These are phyloP conservation scores for Gryon sp. DNA, from an alignment of 1,140 invertebrate genomes.

Conservation along the genomic window DNA sequence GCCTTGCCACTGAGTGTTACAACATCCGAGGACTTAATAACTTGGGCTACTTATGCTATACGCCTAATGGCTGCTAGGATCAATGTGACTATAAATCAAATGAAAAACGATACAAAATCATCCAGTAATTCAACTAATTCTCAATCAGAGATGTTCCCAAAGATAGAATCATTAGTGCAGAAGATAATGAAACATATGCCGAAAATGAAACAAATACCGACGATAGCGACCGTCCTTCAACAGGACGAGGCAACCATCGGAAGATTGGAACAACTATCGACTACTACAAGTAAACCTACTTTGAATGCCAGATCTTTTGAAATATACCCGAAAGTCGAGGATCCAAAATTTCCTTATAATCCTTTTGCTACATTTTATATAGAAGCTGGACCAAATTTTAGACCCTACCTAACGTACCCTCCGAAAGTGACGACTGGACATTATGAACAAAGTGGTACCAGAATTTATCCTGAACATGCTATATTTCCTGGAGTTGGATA, in stretches of 20 bases:
- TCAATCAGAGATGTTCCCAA: slow-evolving; percentile 26
- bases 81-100: slow-evolving; percentile 68
- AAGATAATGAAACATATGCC: slow-evolving; percentile 40
- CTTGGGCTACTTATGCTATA: slow-evolving; percentile 74
- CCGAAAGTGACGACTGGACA: slow-evolving; percentile 12
- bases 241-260: no score
- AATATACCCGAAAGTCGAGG: slow-evolving; percentile 19
- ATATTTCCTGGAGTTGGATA: slow-evolving; percentile 50
- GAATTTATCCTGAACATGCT: slow-evolving; percentile 32
- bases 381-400: slow-evolving; percentile 19
- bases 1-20: slow-evolving; percentile 68
- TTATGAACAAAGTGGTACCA: slow-evolving; percentile 41
- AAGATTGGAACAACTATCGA: background rate
- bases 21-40: slow-evolving; percentile 70
- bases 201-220: slow-evolving; percentile 3
- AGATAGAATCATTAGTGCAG: slow-evolving; percentile 10
- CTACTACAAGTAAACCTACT: background rate
- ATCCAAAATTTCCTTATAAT: slow-evolving; percentile 24
- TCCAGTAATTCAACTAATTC: slow-evolving; percentile 4
- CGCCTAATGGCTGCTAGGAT: slow-evolving; percentile 73
- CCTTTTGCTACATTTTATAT: slow-evolving; percentile 35
- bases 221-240: slow-evolving; percentile 13
- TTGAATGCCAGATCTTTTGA: slow-evolving; percentile 36
- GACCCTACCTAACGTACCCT: slow-evolving; percentile 37
- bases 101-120: slow-evolving; percentile 40